Conservation (phyloP, 2,797 vertebrate genomes). For the Halcyon leucocephala region DNA sequence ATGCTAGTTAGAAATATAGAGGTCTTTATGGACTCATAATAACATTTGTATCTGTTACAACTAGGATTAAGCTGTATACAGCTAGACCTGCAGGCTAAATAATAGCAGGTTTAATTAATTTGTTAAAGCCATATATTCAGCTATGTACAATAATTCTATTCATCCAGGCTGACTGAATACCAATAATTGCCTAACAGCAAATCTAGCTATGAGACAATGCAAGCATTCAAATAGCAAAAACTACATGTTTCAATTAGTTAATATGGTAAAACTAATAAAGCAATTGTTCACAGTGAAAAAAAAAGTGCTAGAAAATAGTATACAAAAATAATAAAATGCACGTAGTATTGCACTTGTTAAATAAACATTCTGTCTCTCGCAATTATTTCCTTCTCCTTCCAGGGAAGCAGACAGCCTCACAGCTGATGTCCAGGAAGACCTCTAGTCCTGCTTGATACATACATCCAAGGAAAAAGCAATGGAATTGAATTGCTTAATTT, state of each 20-base stretch:
- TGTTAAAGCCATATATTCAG: not conserved
- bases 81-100: conserved; percentile 28
- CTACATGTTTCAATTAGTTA: not conserved
- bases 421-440: not conserved
- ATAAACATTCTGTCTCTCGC: not conserved
- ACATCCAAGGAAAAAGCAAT: not conserved
- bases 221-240: conserved; percentile 34
- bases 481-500: not conserved
- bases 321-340: not conserved
- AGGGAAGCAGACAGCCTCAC: not conserved
- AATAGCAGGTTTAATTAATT: conserved; percentile 53
- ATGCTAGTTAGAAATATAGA: not conserved
- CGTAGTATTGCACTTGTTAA: not conserved
- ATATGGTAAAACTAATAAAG: conserved; percentile 3
- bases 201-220: conserved; percentile 12
- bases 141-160: conserved; percentile 37
- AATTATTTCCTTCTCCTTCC: not conserved
- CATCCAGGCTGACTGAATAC: not conserved
- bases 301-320: not conserved
- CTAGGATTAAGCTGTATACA: not conserved
- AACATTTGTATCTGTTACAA: conserved; percentile 15
- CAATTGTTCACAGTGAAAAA: not conserved
- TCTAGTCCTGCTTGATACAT: not conserved
- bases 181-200: not conserved
- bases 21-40: conserved; percentile 27